phyloP scores from a whole-genome alignment of 2,888 invertebrate species.

The Drosophila histrio region DNA sequence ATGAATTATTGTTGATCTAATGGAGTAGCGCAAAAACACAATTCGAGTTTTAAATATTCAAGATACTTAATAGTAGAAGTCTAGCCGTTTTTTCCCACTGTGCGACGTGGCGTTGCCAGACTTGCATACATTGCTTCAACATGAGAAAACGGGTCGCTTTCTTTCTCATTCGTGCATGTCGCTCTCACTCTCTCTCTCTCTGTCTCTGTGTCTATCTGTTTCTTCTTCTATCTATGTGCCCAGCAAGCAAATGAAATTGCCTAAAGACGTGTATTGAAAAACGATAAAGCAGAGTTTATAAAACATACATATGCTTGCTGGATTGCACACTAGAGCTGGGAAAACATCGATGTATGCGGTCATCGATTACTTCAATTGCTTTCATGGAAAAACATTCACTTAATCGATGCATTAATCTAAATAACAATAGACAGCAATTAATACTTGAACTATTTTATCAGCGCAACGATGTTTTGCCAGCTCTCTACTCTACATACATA shows the following conservation, averaged over 20 bases:
- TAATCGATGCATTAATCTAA: too few relatives aligned
- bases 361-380: too few relatives aligned
- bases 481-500: not conserved
- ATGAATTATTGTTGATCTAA: too few relatives aligned
- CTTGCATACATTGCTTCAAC: not conserved
- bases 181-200: slow-evolving; percentile 12
- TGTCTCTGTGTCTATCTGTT: not conserved
- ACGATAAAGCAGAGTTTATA: not conserved
- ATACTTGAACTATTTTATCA: too few relatives aligned
- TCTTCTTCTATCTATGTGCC: not conserved
- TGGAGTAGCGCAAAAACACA: too few relatives aligned
- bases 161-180: slow-evolving; percentile 9
- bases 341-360: not conserved
- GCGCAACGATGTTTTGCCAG: too few relatives aligned
- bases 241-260: slow-evolving; percentile 30
- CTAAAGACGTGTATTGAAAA: not conserved
- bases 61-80: too few relatives aligned
- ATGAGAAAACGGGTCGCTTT: slow-evolving; percentile 1
- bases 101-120: slow-evolving; percentile 5
- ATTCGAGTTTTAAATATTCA: too few relatives aligned
- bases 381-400: too few relatives aligned
- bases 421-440: too few relatives aligned
- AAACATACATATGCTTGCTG: not conserved
- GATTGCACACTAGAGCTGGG: not conserved
- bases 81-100: too few relatives aligned